A percentile compares a stretch with the other conserved stretches of the same genome.
Evolutionary conservation across 2,888 invertebrate species (phyloP).

Genomic region (Caenorhabditis wallacei): DNA sequence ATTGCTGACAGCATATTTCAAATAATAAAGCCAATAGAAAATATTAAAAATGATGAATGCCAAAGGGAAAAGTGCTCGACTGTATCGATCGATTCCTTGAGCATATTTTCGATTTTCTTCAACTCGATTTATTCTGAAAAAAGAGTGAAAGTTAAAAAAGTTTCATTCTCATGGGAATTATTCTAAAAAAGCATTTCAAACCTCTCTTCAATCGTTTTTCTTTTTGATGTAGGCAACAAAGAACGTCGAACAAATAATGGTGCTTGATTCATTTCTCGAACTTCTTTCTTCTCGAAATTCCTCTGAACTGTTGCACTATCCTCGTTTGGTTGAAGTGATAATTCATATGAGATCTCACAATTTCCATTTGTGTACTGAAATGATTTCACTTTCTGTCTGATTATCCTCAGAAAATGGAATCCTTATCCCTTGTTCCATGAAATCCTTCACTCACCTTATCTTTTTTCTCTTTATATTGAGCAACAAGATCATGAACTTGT

Average conservation of each 20-base stretch:
- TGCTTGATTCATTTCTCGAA: constrained; percentile 73
- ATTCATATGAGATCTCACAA: constrained; percentile 67
- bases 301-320: constrained; percentile 59
- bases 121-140: constrained; percentile 73
- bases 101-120: constrained; percentile 76
- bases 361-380: constrained; percentile 60
- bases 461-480: constrained; percentile 71
- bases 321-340: constrained; percentile 62
- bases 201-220: constrained; percentile 75
- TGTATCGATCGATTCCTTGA: constrained; percentile 73
- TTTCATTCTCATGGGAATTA: constrained; percentile 18
- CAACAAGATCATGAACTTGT: constrained; percentile 74
- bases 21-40: constrained; percentile 80
- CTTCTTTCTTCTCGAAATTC: constrained; percentile 72
- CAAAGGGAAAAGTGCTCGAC: constrained; percentile 78
- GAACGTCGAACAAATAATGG: constrained; percentile 70
- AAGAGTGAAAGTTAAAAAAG: background rate
- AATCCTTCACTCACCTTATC: constrained; percentile 24
- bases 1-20: constrained; percentile 68
- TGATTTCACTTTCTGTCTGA: background rate
- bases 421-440: too few species aligned
- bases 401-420: too few species aligned
- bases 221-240: constrained; percentile 68
- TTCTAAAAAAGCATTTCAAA: constrained; percentile 32
- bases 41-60: constrained; percentile 79